Evolutionary conservation across 2,888 invertebrate genomes (phyloP).

Genomic region (Hermaeophaga mercurialis): DNA sequence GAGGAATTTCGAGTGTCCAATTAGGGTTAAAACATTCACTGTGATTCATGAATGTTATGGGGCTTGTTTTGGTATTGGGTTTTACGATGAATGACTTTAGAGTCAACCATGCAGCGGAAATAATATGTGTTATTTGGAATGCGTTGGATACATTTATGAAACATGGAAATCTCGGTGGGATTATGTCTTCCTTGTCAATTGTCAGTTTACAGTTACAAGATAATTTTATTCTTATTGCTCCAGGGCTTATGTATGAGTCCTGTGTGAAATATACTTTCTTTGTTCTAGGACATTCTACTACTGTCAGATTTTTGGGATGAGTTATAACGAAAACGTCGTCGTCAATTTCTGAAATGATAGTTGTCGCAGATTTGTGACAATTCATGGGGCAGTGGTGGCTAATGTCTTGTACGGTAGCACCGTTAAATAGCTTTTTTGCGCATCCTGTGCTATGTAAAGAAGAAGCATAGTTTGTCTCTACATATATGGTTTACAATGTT

Average conservation of each 20-base stretch:
- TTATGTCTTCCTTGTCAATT: too few relatives aligned
- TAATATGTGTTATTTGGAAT: too few relatives aligned
- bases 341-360: too few relatives aligned
- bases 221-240: too few relatives aligned
- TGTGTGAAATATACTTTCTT: too few relatives aligned
- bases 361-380: not conserved
- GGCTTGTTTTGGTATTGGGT: not conserved
- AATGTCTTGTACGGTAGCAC: not conserved
- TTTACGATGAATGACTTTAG: not conserved
- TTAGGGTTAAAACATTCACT: not conserved
- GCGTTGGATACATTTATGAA: too few relatives aligned
- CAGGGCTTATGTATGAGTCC: too few relatives aligned
- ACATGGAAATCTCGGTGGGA: too few relatives aligned
- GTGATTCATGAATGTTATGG: not conserved
- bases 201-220: too few relatives aligned
- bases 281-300: not conserved
- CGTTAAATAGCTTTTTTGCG: not conserved
- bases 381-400: too few relatives aligned
- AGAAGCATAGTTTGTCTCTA: not conserved
- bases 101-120: not conserved
- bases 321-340: too few relatives aligned
- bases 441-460: not conserved
- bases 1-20: not conserved
- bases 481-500: not conserved
- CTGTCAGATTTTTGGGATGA: too few relatives aligned